Evolutionary conservation across 2,888 invertebrate genomes (phyloP).

Genomic region (Ophion ellenae): DNA sequence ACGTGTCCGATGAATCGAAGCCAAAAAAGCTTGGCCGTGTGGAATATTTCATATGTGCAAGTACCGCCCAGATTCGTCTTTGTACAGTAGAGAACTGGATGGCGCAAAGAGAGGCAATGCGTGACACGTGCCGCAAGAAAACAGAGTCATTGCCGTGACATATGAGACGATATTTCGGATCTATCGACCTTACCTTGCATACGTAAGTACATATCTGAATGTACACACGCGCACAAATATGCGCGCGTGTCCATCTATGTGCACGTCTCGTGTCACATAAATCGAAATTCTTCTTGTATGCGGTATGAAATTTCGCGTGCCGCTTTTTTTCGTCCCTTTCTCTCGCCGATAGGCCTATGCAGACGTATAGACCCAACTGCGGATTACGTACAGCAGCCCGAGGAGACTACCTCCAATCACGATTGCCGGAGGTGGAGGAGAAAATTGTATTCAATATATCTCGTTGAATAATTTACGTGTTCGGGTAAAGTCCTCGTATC

Average conservation of each 20-base stretch:
- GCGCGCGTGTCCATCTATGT: background rate
- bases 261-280: conserved; percentile 17
- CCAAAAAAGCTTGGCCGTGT: background rate
- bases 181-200: conserved; percentile 19
- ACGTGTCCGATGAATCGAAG: too few species aligned
- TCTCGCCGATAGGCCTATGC: background rate
- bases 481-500: background rate
- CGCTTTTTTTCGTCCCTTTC: background rate
- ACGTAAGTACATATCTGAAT: background rate
- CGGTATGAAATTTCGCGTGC: conserved; percentile 18
- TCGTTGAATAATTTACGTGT: conserved; percentile 54
- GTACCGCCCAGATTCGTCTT: background rate
- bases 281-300: conserved; percentile 43
- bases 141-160: conserved; percentile 82
- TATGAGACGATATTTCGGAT: conserved; percentile 79
- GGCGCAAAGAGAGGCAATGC: conserved; percentile 64
- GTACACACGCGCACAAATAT: background rate
- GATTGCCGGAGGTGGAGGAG: background rate
- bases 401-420: conserved; percentile 2
- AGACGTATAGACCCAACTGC: background rate
- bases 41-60: background rate
- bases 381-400: background rate
- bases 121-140: conserved; percentile 80
- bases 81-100: too few species aligned
- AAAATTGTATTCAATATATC: conserved; percentile 51